Conservation (phyloP, 2,888 invertebrate species). For the Lacanobia wlatinum region DNA sequence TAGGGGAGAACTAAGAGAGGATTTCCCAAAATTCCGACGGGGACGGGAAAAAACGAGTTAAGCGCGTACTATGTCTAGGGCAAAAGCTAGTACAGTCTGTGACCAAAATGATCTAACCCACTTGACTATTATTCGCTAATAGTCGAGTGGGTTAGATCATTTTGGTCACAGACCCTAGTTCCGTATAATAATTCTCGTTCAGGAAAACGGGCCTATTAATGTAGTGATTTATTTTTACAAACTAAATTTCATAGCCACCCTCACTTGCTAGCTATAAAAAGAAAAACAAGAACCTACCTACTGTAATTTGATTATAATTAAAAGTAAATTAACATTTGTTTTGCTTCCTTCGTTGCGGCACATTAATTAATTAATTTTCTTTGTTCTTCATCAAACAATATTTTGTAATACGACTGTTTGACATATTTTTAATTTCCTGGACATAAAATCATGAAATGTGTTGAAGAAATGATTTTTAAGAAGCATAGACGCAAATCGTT, state of each 20-base stretch:
- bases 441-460: neutral
- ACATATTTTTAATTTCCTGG: neutral
- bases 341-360: neutral
- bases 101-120: no score
- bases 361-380: slow-evolving; percentile 24
- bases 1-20: no score
- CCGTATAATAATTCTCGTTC: no score
- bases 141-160: no score
- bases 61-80: no score
- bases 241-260: neutral
- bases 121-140: no score
- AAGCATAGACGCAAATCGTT: no score
- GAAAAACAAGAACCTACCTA: neutral
- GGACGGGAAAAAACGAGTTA: no score
- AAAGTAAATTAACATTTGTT: slow-evolving; percentile 24
- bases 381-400: slow-evolving; percentile 18
- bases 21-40: no score
- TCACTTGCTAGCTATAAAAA: neutral
- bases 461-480: neutral
- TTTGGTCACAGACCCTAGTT: no score
- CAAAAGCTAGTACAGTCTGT: no score
- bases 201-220: no score
- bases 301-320: slow-evolving; percentile 19
- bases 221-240: neutral
- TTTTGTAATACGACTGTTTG: neutral